Evolutionary conservation across 2,888 invertebrate species (phyloP), one percentile per base, ranked within the genome.

Genomic region (Brachycybe producta): DNA sequence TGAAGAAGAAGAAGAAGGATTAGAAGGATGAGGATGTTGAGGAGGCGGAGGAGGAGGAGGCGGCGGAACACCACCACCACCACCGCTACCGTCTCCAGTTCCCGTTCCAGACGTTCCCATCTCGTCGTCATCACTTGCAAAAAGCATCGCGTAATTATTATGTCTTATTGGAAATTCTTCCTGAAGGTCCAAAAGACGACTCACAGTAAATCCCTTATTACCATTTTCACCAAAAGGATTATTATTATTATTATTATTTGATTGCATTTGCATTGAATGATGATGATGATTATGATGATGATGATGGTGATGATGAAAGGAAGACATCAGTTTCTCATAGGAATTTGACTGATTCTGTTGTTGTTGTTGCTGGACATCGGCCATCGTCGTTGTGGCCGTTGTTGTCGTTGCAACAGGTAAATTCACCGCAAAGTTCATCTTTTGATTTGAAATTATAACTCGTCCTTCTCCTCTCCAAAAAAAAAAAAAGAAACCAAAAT

Each of bases 131-230:
- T 15, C 19, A 21, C 40, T 40, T 8, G n/a, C n/a, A n/a, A 15
- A 15, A 5, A 24, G 19, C 13, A 11, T 42, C 26, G 13, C 8
- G 27, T 42, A 42, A 15, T 11, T n/a, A 19, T 42, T 24, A 3
- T 28, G 7, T n/a, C 42, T 17, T 1, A 24, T 39, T 13, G 46
- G 46, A 34, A 46, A 30, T 2, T 35, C 46, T 5, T 53, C 50
- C 34, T 51, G 45, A 28, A 53, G 27, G 15, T 50, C 45, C 45
- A 53, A 21, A 24, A 53, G 32, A 35, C 50, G 53, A 30, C 50
- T 53, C 8, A 53, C 53, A 15, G 26, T 44, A 26, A 53, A 53
- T 5, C 53, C 27, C 23, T 53, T 53, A 30, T 30, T 30, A 30
- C 32, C 32, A 30, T n/a, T 30, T 8, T 11, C 32, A 8, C 8